These are phyloP conservation scores for Scylla paramamosain DNA, from an alignment of 1,140 invertebrate genomes.

Conservation along the genomic window DNA sequence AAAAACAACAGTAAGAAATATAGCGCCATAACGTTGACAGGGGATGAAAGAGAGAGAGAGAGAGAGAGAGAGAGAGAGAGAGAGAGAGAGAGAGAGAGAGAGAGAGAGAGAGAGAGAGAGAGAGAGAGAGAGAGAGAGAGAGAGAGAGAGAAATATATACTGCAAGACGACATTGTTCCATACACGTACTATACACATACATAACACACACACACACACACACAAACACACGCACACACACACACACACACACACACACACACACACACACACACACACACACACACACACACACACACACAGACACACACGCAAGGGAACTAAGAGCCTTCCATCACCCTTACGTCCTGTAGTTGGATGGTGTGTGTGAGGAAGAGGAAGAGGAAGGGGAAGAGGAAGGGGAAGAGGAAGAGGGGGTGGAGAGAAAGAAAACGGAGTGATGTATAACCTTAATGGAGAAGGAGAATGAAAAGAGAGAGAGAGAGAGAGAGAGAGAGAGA, in stretches of 20 bases:
- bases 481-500: background rate
- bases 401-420: background rate
- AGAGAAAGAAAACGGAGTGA: background rate
- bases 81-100: no score
- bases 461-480: background rate
- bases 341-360: no score
- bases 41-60: no score
- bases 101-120: background rate
- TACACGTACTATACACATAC: conserved; percentile 7
- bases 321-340: background rate
- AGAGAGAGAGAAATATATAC: background rate
- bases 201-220: conserved; percentile 38
- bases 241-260: background rate
- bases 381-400: background rate
- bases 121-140: background rate
- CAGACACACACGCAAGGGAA: background rate
- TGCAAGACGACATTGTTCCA: background rate
- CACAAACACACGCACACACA: conserved; percentile 38
- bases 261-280: conserved; percentile 48
- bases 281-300: conserved; percentile 41
- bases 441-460: background rate
- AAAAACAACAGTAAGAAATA: background rate
- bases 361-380: background rate
- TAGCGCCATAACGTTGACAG: background rate
- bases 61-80: no score